Evolutionary conservation across 2,797 vertebrate species (phyloP).

Genomic region (Crax fasciolata): DNA sequence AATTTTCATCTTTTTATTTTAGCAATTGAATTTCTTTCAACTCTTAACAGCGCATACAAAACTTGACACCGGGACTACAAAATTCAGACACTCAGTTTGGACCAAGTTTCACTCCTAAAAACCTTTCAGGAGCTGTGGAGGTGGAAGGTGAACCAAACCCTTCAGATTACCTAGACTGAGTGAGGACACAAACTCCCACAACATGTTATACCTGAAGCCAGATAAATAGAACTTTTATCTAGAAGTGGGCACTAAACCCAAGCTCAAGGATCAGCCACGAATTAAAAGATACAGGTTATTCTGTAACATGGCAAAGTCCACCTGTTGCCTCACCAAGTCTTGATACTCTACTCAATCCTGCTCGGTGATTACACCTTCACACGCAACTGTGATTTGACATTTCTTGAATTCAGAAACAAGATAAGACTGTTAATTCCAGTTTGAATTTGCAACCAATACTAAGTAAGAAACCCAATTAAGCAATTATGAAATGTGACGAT

Average conservation of each 20-base stretch:
- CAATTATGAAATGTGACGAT: not conserved
- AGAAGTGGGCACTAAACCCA: not conserved
- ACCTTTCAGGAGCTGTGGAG: not conserved
- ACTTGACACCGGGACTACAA: not conserved
- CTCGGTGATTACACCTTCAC: not conserved
- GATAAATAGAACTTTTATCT: not conserved
- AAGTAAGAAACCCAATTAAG: not conserved
- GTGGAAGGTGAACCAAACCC: not conserved
- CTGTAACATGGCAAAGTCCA: not conserved
- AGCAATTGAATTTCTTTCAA: not conserved
- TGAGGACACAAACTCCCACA: not conserved
- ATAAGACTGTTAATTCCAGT: not conserved
- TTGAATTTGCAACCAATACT: conserved; percentile 21
- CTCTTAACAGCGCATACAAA: not conserved
- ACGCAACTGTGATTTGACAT: rapidly evolving
- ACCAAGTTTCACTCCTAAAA: not conserved
- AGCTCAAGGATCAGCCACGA: not conserved
- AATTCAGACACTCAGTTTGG: not conserved
- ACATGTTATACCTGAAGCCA: not conserved
- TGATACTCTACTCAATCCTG: not conserved
- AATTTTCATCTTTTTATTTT: not conserved
- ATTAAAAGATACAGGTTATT: not conserved
- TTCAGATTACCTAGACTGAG: not conserved
- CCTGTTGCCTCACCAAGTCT: conserved; percentile 2
- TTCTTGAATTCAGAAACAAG: not conserved